Percentiles rank a stretch among this genome's conserved stretches.
phyloP scores from a whole-genome alignment of 1,140 invertebrate species.

The Drosophila kurseongensis region DNA sequence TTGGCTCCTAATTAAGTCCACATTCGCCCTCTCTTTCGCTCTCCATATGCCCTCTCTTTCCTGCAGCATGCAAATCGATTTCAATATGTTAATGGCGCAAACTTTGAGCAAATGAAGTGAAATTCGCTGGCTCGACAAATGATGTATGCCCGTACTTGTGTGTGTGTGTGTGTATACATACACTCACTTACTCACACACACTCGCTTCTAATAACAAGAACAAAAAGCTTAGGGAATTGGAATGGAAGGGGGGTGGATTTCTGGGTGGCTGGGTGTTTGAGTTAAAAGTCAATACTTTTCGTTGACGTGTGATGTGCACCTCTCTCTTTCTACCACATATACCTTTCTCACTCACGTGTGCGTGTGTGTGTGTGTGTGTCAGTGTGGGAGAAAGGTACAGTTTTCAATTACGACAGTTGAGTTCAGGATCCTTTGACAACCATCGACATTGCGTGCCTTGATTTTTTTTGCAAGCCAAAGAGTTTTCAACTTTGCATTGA shows the following conservation, averaged over 20 bases:
- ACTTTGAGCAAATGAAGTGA: slow-evolving; percentile 68
- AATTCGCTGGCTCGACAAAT: slow-evolving; percentile 58
- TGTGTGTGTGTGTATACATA: slow-evolving; percentile 18
- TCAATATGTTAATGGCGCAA: slow-evolving; percentile 72
- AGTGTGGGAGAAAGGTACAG: slow-evolving; percentile 57
- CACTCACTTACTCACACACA: slow-evolving; percentile 3
- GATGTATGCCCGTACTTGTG: slow-evolving; percentile 14
- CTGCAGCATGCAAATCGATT: slow-evolving; percentile 61
- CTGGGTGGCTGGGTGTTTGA: slow-evolving; percentile 26
- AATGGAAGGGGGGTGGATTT: not conserved
- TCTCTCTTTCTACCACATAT: not conserved
- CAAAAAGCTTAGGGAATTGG: slow-evolving; percentile 18
- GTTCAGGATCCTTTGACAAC: slow-evolving; percentile 68
- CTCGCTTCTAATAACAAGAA: slow-evolving; percentile 18
- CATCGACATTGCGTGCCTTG: slow-evolving; percentile 24
- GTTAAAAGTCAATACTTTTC: slow-evolving; percentile 78
- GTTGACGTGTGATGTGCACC: slow-evolving; percentile 58
- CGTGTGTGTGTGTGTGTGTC: not conserved
- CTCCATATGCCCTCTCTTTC: not conserved
- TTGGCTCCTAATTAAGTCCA: slow-evolving; percentile 55
- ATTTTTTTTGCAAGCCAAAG: slow-evolving; percentile 6
- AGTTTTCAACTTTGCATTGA: slow-evolving; percentile 39
- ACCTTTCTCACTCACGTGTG: not conserved
- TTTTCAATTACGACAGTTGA: slow-evolving; percentile 71
- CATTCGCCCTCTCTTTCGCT: slow-evolving; percentile 11